Base-by-base conservation (phyloP, 2,888 invertebrate genomes). In the Raillietiella orientalis region DNA sequence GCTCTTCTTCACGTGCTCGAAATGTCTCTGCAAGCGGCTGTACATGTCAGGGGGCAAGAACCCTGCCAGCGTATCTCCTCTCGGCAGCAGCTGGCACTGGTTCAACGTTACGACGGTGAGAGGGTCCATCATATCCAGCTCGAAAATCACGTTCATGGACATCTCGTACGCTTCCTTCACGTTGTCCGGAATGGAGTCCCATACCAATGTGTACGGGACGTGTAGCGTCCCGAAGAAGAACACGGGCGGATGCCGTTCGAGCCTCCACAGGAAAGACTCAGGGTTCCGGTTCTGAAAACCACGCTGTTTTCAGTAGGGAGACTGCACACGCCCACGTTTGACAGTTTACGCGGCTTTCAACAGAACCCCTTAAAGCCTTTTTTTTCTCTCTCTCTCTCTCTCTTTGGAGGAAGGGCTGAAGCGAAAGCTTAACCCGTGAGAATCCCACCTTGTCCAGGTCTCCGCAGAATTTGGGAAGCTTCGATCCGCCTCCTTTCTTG, bases 181-280 rank as follows among this genome's bases (percentile, higher is more conserved):
- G 32, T 47, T 49, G 21, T 45, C 41, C 12, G 55, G 51, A 26
- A 57, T 49, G 42, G 41, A 42, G 36, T 50, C 44, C 56, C 55
- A 56, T 15, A 57, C 53, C 26, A 45, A 39, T 5, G 50, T 48
- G 38, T 54, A 56, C 1, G 56, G 53, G 10, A 57, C 55, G 39
- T 56, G 56, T 33, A 57, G 54, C 8, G 56, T 56, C 16, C 56
- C 56, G 37, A 55, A 56, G 33, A 56, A 45, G 39, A 49, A 56
- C 3, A 51, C 39, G 2, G 41, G 39, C 3, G 44, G 42, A 13
- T 33, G 30, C 4, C 32, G 28, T 19, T 34, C 31, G 17, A 36
- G 33, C 27, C 31, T 28, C 37, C 38, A 38, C 22, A 38, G 31
- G 30, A 37, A 37, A 13, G 36, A 37, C 17, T 30, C 16, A 10